Conservation (phyloP, 2,888 invertebrate genomes). For the Rhagophthalmus giganteus region DNA sequence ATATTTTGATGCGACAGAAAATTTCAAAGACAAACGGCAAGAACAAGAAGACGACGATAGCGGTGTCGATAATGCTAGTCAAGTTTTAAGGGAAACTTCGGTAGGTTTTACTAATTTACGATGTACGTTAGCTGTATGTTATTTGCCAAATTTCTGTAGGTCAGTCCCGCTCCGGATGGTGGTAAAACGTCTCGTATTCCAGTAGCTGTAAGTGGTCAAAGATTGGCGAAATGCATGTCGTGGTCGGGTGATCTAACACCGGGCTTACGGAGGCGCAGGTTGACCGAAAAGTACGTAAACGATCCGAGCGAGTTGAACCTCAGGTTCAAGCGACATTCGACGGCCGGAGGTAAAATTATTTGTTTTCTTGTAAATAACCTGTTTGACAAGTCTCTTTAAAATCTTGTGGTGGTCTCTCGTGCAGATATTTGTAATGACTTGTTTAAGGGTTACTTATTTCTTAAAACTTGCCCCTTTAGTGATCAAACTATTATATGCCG, state of each 20-base stretch:
- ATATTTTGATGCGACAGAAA: conserved; percentile 80
- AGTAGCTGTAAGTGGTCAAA: conserved; percentile 61
- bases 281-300: conserved; percentile 80
- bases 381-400: conserved; percentile 6
- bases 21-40: conserved; percentile 54
- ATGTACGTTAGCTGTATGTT: too few species aligned
- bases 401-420: too few species aligned
- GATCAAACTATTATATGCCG: conserved; percentile 27
- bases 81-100: conserved; percentile 52
- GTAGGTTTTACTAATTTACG: conserved; percentile 44
- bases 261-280: conserved; percentile 75
- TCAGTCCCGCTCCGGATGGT: conserved; percentile 53
- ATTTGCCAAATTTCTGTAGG: too few species aligned
- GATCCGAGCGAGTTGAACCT: conserved; percentile 83
- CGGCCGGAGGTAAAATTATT: conserved; percentile 42
- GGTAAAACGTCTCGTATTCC: conserved; percentile 66
- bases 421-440: background rate
- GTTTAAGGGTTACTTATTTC: conserved; percentile 7
- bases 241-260: conserved; percentile 68
- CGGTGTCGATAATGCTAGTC: conserved; percentile 55
- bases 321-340: conserved; percentile 70
- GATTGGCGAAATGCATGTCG: conserved; percentile 71
- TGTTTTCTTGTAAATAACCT: conserved; percentile 4
- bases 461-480: conserved; percentile 14
- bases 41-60: conserved; percentile 54